These are phyloP conservation scores for Phrynocephalus guinanensis DNA, from an alignment of 2,797 vertebrate genomes.

Conservation along the genomic window DNA sequence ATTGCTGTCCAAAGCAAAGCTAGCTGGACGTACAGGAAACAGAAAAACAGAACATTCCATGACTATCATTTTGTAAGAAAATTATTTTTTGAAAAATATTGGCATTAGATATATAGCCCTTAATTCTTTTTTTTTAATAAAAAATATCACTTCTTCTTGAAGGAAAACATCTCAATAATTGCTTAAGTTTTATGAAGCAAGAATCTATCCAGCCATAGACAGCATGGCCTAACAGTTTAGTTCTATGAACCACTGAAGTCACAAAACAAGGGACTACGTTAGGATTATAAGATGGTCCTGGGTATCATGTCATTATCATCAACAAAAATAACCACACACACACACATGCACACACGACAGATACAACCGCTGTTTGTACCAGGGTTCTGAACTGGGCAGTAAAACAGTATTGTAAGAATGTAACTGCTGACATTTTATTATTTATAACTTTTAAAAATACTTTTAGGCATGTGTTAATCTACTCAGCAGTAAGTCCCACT, in stretches of 20 bases:
- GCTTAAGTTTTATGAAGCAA: background rate
- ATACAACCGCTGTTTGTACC: background rate
- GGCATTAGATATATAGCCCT: conserved; percentile 2
- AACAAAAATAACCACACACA: background rate
- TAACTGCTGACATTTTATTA: background rate
- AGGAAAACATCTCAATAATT: conserved; percentile 16
- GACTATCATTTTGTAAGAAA: background rate
- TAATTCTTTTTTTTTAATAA: background rate
- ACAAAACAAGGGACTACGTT: background rate
- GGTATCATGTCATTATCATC: too few species aligned
- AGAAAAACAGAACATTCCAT: conserved; percentile 63
- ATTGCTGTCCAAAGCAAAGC: conserved; percentile 65
- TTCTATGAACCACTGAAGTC: background rate
- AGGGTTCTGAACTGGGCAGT: too few species aligned
- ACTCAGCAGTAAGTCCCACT: too few species aligned
- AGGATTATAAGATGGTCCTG: background rate
- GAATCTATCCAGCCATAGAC: background rate
- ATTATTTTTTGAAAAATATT: conserved; percentile 43
- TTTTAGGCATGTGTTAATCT: too few species aligned
- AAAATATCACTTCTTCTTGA: background rate
- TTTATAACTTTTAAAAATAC: background rate
- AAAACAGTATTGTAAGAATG: background rate
- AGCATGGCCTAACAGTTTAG: background rate
- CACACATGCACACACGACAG: background rate
- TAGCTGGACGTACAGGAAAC: conserved; percentile 66